Percentiles rank a stretch among this genome's conserved stretches.
These are phyloP conservation scores for Platysteira castanea DNA, from an alignment of 2,113 vertebrate species.

Conservation along the genomic window DNA sequence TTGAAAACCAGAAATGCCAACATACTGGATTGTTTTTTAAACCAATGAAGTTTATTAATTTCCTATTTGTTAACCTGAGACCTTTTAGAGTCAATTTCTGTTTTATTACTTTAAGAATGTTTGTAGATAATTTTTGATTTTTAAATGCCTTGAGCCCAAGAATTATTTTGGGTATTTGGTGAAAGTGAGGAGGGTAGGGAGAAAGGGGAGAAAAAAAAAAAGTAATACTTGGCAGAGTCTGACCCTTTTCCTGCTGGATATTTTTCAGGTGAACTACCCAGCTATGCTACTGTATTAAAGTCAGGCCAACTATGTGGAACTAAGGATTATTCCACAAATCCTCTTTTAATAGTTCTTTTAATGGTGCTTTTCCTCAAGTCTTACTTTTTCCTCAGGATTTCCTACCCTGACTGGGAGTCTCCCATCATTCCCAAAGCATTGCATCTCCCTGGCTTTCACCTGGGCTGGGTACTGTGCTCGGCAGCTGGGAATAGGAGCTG, in stretches of 20 bases:
- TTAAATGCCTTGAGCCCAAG: neutral
- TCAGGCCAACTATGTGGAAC: constrained; percentile 10
- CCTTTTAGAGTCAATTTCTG: neutral
- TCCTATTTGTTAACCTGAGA: neutral
- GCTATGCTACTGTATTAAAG: neutral
- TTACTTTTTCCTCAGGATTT: constrained; percentile 11
- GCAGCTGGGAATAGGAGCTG: neutral
- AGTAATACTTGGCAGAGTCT: neutral
- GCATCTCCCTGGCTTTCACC: neutral
- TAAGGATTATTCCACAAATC: constrained; percentile 36
- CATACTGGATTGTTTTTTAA: neutral
- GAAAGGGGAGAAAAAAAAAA: neutral
- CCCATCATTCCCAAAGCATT: neutral
- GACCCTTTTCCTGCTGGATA: constrained; percentile 17
- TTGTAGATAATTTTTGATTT: neutral
- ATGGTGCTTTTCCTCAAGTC: neutral
- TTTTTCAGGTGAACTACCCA: constrained; percentile 46
- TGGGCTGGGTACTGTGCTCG: neutral
- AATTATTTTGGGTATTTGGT: neutral
- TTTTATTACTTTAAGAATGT: neutral
- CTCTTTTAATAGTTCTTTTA: constrained; percentile 6
- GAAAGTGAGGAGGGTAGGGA: neutral
- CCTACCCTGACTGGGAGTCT: neutral
- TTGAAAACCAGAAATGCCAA: neutral
- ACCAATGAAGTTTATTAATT: neutral